Conservation (phyloP, 2,113 vertebrate species). For the Silurus asotus region DNA sequence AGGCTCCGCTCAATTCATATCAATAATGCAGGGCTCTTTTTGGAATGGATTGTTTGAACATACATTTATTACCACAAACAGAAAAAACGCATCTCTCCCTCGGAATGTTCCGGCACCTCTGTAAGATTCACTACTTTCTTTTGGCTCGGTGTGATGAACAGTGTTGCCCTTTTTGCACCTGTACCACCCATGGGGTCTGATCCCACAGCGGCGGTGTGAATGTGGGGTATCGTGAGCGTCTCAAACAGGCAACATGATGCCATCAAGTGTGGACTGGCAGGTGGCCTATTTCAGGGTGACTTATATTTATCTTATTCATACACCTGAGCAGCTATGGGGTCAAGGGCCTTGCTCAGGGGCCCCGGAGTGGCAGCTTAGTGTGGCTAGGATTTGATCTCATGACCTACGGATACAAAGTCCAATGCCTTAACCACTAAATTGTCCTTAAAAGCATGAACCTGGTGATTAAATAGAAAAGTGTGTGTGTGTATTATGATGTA, state of each 20-base stretch:
- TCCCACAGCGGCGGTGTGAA: neutral
- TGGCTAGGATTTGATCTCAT: no score
- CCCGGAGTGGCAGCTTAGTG: no score
- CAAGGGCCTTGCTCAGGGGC: no score
- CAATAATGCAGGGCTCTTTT: slow-evolving; percentile 78
- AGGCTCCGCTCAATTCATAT: slow-evolving; percentile 67
- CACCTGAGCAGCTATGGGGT: no score
- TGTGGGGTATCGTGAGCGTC: neutral
- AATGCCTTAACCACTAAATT: no score
- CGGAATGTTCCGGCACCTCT: neutral
- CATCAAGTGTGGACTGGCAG: neutral
- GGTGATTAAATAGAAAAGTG: no score
- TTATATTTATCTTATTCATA: no score
- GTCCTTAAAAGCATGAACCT: no score
- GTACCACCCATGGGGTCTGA: neutral
- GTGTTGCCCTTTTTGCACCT: neutral
- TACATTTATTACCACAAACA: slow-evolving; percentile 70
- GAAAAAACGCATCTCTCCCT: slow-evolving; percentile 55
- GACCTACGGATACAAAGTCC: no score
- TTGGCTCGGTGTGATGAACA: neutral
- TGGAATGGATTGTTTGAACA: slow-evolving; percentile 78
- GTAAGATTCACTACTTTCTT: neutral
- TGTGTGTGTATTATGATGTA: no score
- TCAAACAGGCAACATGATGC: no score
- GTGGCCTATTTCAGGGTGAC: no score